Conservation (phyloP, 2,113 vertebrate species). For the Prunella fulvescens region DNA sequence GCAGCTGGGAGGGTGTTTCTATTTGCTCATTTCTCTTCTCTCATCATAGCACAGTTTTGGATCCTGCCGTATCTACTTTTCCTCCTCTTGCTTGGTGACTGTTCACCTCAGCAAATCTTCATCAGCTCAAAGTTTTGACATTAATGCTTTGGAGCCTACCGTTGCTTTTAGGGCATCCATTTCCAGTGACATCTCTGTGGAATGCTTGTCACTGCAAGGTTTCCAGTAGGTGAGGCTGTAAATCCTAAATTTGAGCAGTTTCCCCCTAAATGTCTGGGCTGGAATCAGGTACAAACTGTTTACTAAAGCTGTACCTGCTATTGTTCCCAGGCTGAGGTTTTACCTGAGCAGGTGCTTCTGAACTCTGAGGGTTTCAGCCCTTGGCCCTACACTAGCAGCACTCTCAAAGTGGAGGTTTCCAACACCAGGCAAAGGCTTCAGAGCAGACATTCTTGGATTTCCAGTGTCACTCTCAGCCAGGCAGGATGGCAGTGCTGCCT, state of each 20-base stretch:
- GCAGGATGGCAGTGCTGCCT: background rate
- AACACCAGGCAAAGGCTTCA: background rate
- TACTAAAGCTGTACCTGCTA: background rate
- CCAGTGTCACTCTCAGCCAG: background rate
- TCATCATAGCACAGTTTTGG: background rate
- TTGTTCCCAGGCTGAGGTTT: background rate
- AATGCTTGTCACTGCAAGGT: background rate
- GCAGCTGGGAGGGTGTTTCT: background rate
- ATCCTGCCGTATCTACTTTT: background rate
- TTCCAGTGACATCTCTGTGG: background rate
- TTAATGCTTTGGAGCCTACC: background rate
- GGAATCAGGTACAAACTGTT: background rate
- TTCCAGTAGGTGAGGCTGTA: background rate
- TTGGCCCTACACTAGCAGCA: background rate
- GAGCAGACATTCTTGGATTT: background rate
- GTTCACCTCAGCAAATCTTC: background rate
- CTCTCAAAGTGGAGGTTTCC: background rate
- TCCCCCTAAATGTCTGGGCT: background rate
- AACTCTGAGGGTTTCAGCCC: background rate
- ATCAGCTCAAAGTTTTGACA: background rate
- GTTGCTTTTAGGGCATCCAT: background rate
- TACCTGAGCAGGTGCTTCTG: background rate
- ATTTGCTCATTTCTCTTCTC: background rate
- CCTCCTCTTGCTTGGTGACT: background rate
- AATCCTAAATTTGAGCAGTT: background rate